These are phyloP conservation scores for Halocynthia roretzi DNA, from an alignment of 23 tunicate genomes.

Conservation along the genomic window DNA sequence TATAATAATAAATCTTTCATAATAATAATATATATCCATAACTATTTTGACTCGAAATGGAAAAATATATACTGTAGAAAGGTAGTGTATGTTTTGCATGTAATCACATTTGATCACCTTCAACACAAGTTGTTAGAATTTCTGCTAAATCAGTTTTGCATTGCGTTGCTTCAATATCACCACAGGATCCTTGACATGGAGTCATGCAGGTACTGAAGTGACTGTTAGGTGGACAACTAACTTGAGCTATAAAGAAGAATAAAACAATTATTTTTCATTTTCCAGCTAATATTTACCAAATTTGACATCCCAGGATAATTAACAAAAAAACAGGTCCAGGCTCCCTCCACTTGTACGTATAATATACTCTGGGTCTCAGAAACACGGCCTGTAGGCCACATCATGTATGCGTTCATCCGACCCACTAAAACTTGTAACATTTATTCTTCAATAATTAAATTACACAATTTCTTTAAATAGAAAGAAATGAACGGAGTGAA, in stretches of 20 bases:
- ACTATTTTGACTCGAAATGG: background rate
- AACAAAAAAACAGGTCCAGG: no score
- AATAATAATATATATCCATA: background rate
- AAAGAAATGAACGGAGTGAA: no score
- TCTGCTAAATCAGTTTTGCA: conserved; percentile 10
- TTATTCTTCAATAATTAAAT: no score
- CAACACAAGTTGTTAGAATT: conserved; percentile 23
- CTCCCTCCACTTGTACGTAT: no score
- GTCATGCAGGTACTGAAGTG: conserved; percentile 40
- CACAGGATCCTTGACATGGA: conserved; percentile 50
- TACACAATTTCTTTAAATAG: no score
- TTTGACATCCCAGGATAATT: no score
- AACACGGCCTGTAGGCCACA: no score
- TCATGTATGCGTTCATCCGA: no score
- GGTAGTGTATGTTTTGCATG: background rate
- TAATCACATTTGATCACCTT: conserved; percentile 24
- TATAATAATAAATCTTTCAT: background rate
- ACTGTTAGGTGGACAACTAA: conserved; percentile 47
- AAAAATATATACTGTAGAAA: background rate
- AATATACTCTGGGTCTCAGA: no score
- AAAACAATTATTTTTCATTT: no score
- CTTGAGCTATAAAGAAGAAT: conserved; percentile 5
- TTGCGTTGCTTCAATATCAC: conserved; percentile 21
- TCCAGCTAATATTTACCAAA: no score
- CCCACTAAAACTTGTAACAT: no score